phyloP scores from a whole-genome alignment of 2,888 invertebrate genomes.

The Ectemnius continuus region DNA sequence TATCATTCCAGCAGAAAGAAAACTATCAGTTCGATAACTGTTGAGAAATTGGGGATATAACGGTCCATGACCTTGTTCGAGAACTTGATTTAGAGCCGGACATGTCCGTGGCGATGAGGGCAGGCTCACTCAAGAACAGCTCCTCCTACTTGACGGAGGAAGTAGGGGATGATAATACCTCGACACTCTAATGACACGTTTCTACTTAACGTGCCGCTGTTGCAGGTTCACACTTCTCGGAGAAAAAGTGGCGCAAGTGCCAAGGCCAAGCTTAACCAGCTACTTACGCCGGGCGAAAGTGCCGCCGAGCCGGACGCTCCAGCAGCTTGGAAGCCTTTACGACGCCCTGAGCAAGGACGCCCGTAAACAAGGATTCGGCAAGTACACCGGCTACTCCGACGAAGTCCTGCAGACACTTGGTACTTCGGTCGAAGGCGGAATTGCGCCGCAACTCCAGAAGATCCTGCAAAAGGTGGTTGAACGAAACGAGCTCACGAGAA shows the following conservation, averaged over 20 bases:
- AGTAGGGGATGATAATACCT: neutral
- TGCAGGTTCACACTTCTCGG: slow-evolving; percentile 70
- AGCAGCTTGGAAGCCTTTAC: slow-evolving; percentile 82
- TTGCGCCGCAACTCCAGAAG: slow-evolving; percentile 81
- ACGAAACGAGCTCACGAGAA: slow-evolving; percentile 81
- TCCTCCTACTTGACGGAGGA: neutral
- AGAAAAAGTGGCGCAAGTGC: slow-evolving; percentile 72
- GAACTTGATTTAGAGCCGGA: no score
- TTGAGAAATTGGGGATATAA: no score
- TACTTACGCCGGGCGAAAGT: slow-evolving; percentile 79
- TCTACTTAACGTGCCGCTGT: neutral
- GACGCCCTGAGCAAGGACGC: slow-evolving; percentile 84
- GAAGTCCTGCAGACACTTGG: slow-evolving; percentile 80
- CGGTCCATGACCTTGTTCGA: no score
- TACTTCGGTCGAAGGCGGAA: slow-evolving; percentile 81
- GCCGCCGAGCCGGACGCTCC: slow-evolving; percentile 81
- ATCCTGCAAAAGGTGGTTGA: slow-evolving; percentile 82
- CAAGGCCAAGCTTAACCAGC: slow-evolving; percentile 70
- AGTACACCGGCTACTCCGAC: slow-evolving; percentile 83
- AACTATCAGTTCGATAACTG: no score
- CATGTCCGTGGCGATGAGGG: no score
- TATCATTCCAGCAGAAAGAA: no score
- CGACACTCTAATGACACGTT: slow-evolving; percentile 6
- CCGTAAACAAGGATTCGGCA: slow-evolving; percentile 82
- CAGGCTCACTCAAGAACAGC: no score